Conservation (phyloP, 1,140 invertebrate genomes). For the Sitophilus oryzae region DNA sequence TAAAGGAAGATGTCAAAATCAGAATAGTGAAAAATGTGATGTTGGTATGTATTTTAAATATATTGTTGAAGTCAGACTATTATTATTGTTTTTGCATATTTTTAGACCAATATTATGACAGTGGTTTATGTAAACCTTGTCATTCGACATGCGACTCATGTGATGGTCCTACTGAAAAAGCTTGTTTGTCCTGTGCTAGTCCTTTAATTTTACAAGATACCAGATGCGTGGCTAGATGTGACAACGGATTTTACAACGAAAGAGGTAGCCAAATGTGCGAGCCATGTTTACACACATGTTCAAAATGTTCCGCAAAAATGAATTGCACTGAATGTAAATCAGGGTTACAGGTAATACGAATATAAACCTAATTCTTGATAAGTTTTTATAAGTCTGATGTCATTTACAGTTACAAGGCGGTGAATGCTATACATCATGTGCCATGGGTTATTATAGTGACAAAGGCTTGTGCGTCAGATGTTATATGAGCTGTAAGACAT, state of each 20-base stretch:
- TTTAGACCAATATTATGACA: constrained; percentile 64
- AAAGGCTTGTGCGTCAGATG: constrained; percentile 73
- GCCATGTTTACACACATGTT: constrained; percentile 72
- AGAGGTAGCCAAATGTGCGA: constrained; percentile 56
- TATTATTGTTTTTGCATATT: background rate
- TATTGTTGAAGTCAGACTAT: background rate
- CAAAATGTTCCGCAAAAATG: constrained; percentile 64
- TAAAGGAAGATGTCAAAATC: constrained; percentile 62
- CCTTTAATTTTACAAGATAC: constrained; percentile 61
- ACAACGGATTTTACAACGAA: constrained; percentile 63
- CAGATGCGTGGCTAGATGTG: constrained; percentile 66
- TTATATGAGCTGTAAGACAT: constrained; percentile 76
- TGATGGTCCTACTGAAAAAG: constrained; percentile 58
- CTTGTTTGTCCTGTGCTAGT: constrained; percentile 62
- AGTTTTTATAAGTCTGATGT: constrained; percentile 3
- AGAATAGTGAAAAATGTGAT: constrained; percentile 59
- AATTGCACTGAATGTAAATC: constrained; percentile 72
- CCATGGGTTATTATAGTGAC: constrained; percentile 75
- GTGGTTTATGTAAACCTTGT: constrained; percentile 60
- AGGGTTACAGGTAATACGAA: constrained; percentile 51
- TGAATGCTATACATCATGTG: constrained; percentile 69
- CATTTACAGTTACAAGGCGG: constrained; percentile 60
- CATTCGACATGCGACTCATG: constrained; percentile 67
- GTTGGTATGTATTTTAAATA: constrained; percentile 45
- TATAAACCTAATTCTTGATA: background rate